Base-by-base conservation (phyloP, 2,113 vertebrate species). In the Calonectris borealis region DNA sequence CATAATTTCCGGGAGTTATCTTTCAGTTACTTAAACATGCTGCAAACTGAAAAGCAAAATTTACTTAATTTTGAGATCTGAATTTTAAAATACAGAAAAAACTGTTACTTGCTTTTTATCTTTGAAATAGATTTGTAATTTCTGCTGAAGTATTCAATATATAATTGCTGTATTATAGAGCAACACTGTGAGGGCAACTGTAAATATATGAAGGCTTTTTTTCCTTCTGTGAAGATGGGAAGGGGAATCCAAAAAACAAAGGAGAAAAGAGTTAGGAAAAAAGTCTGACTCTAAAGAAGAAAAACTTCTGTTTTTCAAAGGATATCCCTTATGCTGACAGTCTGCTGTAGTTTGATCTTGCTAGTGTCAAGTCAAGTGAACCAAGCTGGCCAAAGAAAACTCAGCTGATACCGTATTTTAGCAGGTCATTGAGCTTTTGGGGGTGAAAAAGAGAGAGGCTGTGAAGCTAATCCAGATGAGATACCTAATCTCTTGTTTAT, bases 301-400 rank as follows among this genome's bases (percentile, higher is more conserved):
- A 95, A 95, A 96, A 25, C 60, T 86, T 94, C 81, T 98, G 98
- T 98, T 98, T 98, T 98, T 97, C 95, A 98, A 98, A 98, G 98
- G 98, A 98, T 98, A 98, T 98, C 97, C 98, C 97, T 98, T 98
- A 96, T 98, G 97, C 98, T 98, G 98, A 98, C 98, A 94, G 93
- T 65, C 97, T 97, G 97, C 90, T 92, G 88, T 79, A 95, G 97
- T 94, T 40, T 98, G 97, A 98, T 97, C 97, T 90, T 92, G 80
- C 93, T 66, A 75, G 92, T 96, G 77, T 97, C 91, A 94, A 96
- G 95, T 97, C 93, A 97, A 98, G 96, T 94, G 96, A 90, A 65
- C 83, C 90, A 92, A 91, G 91, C 97, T 79, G 68, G 97, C 97
- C 98, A 98, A 98, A 98, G 97, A 98, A 98, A 98, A 98, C 55